Percentiles rank a stretch among this genome's conserved stretches.
phyloP scores from a whole-genome alignment of 2,113 vertebrate species.

The Heptranchias perlo region DNA sequence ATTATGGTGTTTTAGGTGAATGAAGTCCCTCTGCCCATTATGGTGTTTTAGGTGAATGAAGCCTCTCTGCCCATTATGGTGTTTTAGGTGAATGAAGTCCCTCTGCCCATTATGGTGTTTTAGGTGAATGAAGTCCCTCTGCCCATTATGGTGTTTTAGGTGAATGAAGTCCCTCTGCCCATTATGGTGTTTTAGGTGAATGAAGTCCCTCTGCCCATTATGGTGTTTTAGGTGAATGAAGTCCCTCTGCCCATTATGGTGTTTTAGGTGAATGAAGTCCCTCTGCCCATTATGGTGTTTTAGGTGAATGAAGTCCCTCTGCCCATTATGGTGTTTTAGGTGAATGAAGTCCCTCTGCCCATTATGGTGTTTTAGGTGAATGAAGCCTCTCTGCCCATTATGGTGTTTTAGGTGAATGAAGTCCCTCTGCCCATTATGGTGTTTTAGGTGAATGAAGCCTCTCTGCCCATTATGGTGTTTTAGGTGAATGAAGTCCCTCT shows the following conservation, averaged over 20 bases:
- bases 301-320: neutral
- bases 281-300: neutral
- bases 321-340: neutral
- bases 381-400: neutral
- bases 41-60: neutral
- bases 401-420: neutral
- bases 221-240: neutral
- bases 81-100: neutral
- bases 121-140: neutral
- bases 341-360: neutral
- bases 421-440: neutral
- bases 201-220: neutral
- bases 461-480: neutral
- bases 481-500: neutral
- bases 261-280: neutral
- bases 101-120: neutral
- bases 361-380: neutral
- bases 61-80: neutral
- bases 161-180: neutral
- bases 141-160: neutral
- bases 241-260: neutral
- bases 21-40: neutral
- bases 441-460: neutral
- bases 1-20: neutral
- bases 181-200: neutral